phyloP scores from a whole-genome alignment of 2,797 vertebrate genomes.

The Sternotherus odoratus region DNA sequence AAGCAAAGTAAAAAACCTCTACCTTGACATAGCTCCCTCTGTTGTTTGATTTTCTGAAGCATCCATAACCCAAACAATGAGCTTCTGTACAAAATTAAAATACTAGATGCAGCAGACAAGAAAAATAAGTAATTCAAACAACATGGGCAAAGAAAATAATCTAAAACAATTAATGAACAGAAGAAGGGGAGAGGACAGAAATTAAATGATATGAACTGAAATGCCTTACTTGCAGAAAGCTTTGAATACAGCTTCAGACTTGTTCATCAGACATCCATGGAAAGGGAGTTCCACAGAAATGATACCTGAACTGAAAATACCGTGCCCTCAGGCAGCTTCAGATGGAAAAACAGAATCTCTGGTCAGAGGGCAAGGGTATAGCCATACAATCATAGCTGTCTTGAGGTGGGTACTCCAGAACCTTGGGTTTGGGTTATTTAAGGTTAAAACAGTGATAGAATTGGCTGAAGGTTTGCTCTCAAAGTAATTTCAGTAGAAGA shows the following conservation, averaged over 20 bases:
- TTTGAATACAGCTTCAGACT: neutral
- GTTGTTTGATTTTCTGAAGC: neutral
- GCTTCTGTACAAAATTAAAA: neutral
- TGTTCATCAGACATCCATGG: neutral
- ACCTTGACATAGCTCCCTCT: neutral
- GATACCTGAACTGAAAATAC: neutral
- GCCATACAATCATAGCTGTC: neutral
- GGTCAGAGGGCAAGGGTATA: neutral
- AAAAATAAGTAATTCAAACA: neutral
- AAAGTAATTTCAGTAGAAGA: neutral
- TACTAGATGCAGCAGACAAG: neutral
- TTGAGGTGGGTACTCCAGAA: accelerated
- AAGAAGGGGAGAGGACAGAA: neutral
- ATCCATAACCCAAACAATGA: neutral
- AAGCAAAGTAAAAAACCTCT: neutral
- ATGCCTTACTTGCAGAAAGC: neutral
- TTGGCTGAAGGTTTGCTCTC: neutral
- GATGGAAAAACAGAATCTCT: neutral
- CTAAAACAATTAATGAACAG: neutral
- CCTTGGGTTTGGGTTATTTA: accelerated
- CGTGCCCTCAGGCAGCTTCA: neutral
- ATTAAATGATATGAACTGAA: neutral
- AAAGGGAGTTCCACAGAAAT: neutral
- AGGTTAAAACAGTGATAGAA: neutral
- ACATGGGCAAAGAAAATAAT: neutral